Conservation (phyloP, 2,888 invertebrate species). For the Agapostemon virescens region DNA sequence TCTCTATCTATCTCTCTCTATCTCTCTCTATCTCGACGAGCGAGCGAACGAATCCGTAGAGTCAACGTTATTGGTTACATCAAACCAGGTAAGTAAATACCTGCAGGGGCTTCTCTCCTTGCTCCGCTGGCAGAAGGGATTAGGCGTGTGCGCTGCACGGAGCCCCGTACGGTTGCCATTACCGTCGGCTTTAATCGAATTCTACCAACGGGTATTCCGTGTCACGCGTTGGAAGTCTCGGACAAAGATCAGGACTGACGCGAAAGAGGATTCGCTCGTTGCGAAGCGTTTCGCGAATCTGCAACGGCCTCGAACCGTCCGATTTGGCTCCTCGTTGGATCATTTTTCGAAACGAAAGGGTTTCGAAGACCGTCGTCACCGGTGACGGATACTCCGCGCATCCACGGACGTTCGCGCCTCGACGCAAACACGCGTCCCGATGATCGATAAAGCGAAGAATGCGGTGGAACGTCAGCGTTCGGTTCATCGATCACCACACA, state of each 20-base stretch:
- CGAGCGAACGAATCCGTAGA: constrained; percentile 57
- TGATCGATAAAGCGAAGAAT: constrained; percentile 14
- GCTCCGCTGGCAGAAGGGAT: constrained; percentile 53
- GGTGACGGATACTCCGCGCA: not conserved
- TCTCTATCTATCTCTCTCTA: not conserved
- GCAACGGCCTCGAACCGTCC: constrained; percentile 4
- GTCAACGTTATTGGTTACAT: constrained; percentile 60
- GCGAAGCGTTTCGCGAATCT: not conserved
- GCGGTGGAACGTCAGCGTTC: not conserved
- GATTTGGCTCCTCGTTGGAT: not conserved
- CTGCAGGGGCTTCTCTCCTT: constrained; percentile 57
- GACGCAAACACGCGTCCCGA: constrained; percentile 1
- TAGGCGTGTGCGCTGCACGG: constrained; percentile 39
- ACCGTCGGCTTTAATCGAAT: constrained; percentile 63
- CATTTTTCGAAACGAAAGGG: no score
- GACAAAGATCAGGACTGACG: constrained; percentile 1
- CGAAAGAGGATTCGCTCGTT: not conserved
- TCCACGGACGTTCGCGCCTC: not conserved
- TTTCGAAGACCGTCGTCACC: constrained; percentile 11
- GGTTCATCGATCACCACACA: constrained; percentile 3
- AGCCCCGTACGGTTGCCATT: constrained; percentile 59
- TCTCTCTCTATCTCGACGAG: not conserved
- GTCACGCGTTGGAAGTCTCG: constrained; percentile 46
- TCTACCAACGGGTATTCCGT: constrained; percentile 42
- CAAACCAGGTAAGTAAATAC: constrained; percentile 53